Percentiles rank a stretch among this genome's conserved stretches.
Evolutionary conservation across 37 sponge, comb jelly and placozoan species (phyloP).

Genomic region (Spongilla lacustris): DNA sequence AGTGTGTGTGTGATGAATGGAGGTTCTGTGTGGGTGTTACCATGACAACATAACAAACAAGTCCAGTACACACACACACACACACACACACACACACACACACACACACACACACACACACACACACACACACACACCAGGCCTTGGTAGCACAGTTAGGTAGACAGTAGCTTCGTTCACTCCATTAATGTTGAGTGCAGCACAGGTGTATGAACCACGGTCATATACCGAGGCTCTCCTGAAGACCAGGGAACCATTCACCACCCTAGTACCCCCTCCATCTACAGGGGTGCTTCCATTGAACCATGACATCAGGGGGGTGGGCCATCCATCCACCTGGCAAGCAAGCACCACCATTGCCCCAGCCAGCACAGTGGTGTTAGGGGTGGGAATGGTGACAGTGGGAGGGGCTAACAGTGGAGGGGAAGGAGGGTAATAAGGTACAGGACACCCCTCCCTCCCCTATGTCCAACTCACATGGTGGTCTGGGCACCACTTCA

Average conservation of each 20-base stretch:
- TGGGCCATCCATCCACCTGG: neutral
- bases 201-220: neutral
- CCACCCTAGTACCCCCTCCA: neutral
- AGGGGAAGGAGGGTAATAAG: neutral
- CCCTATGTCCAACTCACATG: neutral
- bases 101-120: conserved; percentile 4
- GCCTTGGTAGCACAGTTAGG: neutral
- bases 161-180: neutral
- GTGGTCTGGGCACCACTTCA: too few species aligned
- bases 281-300: neutral
- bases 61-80: neutral
- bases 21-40: neutral
- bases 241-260: neutral
- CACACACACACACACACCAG: neutral
- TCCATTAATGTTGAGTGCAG: neutral
- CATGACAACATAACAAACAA: neutral
- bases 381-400: neutral
- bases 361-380: neutral
- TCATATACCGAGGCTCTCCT: neutral
- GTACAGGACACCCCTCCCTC: neutral
- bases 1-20: neutral
- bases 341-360: neutral
- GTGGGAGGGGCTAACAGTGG: neutral
- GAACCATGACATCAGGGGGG: neutral
- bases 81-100: conserved; percentile 10